Base-by-base conservation (phyloP, 2,113 vertebrate genomes). In the Nasalis larvatus region DNA sequence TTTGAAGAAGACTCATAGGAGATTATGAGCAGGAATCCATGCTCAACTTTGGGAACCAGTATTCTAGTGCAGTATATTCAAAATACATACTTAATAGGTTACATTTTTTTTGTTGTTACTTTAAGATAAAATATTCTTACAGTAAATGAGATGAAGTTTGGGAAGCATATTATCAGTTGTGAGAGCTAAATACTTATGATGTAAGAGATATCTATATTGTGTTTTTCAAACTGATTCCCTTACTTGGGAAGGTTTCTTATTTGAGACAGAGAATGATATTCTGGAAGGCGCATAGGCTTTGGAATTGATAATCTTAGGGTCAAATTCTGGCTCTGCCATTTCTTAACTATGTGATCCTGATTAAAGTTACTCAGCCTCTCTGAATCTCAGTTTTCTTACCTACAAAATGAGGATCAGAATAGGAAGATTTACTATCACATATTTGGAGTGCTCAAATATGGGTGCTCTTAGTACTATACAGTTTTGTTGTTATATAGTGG, bases 71-170 rank as follows among this genome's bases (percentile, higher is more conserved):
- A 86, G 16, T 25, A 8, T 45, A 81, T 35, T 80, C 47, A 69
- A 60, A 73, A 92, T 74, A 73, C 17, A 49, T 54, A 83, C 35
- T 49, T 63, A 71, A 80, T 73, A n/a, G 2, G 14, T 84, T 89
- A 17, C 11, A 37, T 47, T 87, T 54, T 83, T 32, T 88, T 87
- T 86, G 47, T 49, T 71, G 14, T 95, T 91, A 23, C 91, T 94
- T 95, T 96, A 56, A 94, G 91, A 40, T 96, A 56, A 94, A 93
- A 40, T 92, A 73, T 49, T 76, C 35, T 95, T 82, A 82, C 5
- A 47, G 52, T 52, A 63, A 91, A 49, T 92, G 30, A 96, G 52
- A 91, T 89, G 32, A 73, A 86, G 52, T 91, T 30, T 91, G 40
- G 84, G 85, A 42, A 86, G 56, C 47, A 76, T 18, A 81, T 92